Percentiles rank a stretch among this genome's conserved stretches.
phyloP scores from a whole-genome alignment of 2,113 vertebrate species.

The Prionailurus viverrinus region DNA sequence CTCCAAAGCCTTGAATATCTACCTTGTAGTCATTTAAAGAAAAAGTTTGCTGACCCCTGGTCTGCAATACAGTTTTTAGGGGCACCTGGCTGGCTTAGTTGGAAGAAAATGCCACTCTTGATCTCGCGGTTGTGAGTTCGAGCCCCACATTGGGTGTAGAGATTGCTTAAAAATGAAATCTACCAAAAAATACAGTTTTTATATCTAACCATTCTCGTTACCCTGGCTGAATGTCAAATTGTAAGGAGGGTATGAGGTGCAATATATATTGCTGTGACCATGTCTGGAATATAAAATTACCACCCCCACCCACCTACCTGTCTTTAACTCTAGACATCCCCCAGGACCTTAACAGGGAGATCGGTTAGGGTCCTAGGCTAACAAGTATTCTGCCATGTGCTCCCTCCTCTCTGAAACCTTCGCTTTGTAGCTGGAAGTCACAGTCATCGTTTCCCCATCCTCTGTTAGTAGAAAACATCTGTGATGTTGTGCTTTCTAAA shows the following conservation, averaged over 20 bases:
- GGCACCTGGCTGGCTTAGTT: no score
- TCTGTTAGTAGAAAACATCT: neutral
- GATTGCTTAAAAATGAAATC: no score
- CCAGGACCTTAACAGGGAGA: neutral
- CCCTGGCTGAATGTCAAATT: neutral
- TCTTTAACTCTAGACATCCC: neutral
- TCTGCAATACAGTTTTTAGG: neutral
- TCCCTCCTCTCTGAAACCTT: neutral
- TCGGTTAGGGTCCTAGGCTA: neutral
- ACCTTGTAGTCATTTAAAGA: neutral
- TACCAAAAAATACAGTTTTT: no score
- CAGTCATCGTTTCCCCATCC: neutral
- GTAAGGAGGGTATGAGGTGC: neutral
- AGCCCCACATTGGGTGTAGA: no score
- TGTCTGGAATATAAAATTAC: neutral
- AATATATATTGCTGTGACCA: neutral
- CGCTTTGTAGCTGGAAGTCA: neutral
- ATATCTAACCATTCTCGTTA: no score
- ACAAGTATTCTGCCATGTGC: neutral
- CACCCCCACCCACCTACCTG: neutral
- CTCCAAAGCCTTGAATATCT: neutral
- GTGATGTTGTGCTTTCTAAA: neutral
- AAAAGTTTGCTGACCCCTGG: neutral
- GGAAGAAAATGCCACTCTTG: no score
- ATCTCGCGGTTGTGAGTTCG: no score